Percentiles rank a stretch among this genome's conserved stretches.
These are phyloP conservation scores for Geodia barretti DNA, from an alignment of 37 sponge, comb jelly and placozoan species.

Conservation along the genomic window DNA sequence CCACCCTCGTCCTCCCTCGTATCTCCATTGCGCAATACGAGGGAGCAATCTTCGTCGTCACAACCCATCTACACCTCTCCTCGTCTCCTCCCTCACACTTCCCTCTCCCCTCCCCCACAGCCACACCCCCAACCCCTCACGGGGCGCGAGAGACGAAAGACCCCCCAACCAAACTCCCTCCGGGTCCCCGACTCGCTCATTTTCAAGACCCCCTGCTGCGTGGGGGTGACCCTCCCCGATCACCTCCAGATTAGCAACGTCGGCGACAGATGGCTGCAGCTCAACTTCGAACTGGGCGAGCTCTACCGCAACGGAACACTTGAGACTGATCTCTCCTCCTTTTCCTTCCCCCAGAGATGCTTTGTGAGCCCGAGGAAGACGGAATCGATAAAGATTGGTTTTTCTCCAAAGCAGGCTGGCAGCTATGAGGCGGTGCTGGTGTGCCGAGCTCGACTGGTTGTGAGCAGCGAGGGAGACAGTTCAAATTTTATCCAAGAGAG, in stretches of 20 bases:
- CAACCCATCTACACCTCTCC: constrained; percentile 7
- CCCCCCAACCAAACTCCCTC: neutral
- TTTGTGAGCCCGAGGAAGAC: constrained; percentile 40
- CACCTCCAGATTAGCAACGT: constrained; percentile 33
- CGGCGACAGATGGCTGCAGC: constrained; percentile 57
- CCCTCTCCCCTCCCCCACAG: constrained; percentile 6
- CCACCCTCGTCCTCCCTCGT: neutral
- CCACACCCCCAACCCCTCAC: neutral
- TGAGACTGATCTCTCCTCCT: too few relatives aligned
- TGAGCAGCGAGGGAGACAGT: neutral
- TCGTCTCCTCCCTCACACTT: neutral
- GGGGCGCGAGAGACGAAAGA: neutral
- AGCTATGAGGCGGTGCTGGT: constrained; percentile 47
- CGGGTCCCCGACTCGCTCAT: constrained; percentile 4
- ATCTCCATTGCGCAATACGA: neutral
- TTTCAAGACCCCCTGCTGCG: constrained; percentile 37
- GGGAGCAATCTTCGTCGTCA: neutral
- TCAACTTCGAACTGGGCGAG: neutral
- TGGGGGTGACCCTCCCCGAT: constrained; percentile 6
- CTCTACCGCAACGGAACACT: constrained; percentile 24
- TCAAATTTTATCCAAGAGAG: neutral
- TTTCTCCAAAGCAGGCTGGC: constrained; percentile 41
- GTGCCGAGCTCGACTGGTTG: constrained; percentile 30
- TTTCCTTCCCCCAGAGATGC: constrained; percentile 35
- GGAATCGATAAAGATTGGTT: constrained; percentile 52